Base-by-base conservation (phyloP, 2,797 vertebrate genomes). In the Sebastes itinus region DNA sequence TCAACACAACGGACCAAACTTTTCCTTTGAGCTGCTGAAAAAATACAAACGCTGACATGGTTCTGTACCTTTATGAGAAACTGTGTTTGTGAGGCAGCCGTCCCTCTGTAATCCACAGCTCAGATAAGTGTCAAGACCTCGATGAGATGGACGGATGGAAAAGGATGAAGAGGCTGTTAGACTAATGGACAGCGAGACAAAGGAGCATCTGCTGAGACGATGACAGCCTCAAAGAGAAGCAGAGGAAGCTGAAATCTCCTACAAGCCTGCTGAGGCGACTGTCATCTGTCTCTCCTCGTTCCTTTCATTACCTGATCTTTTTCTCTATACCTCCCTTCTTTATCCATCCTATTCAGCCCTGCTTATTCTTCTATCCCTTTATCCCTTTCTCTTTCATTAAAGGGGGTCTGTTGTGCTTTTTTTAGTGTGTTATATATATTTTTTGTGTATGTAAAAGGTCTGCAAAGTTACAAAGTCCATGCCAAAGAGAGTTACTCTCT, bases 101-200 rank as follows among this genome's bases (percentile, higher is more conserved):
- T 56, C 69, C 33, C 38, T 63, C 35, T 70, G 59, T 83, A 68
- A 87, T 84, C 81, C 78, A 38, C 69, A 18, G 66, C 77, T 83
- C 63, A 59, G 85, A 88, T 84, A 67, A 86, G 11, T 72, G 83
- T 88, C 81, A 82, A 69, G 76, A 78, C 23, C 49, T 9, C 82
- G 86, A 89, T 83, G 87, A 80, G 86, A 85, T 82, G 74, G 76
- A 83, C 1, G 25, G 87, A 87, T 86, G 42, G 69, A 60, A 68
- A 81, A 23, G 72, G 88, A 90, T 87, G 78, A 89, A 83, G 65
- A 74, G 82, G 71, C 66, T 88, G 73, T 89, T 78, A 89, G 72
- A 80, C 79, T 84, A 89, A 92, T 92, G 83, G 80, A 88, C 27
- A 63, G 14, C 66, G 23, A 82, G 82, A 92, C 87, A 92, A 89